phyloP scores from a whole-genome alignment of 2,113 vertebrate species.

The Syngnathus typhle region DNA sequence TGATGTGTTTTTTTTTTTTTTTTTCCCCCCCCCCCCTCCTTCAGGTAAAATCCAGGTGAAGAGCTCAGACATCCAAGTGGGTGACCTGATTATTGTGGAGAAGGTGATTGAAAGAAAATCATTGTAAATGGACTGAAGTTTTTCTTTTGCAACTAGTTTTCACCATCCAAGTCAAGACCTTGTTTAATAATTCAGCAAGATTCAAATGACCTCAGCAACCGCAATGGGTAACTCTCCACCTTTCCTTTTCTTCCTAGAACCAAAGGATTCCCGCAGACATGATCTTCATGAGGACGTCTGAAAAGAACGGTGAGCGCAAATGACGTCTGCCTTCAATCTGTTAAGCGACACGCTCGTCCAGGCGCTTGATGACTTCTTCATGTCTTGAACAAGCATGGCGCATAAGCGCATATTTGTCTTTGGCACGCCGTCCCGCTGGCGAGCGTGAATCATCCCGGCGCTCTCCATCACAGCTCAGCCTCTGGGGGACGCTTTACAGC shows the following conservation, averaged over 20 bases:
- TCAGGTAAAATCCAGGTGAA: conserved; percentile 94
- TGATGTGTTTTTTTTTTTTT: no score
- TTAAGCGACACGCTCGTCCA: conserved; percentile 3
- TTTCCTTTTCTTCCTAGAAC: conserved; percentile 53
- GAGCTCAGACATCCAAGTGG: conserved; percentile 98
- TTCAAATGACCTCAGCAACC: conserved; percentile 30
- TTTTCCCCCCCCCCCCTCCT: no score
- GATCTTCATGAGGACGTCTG: conserved; percentile 72
- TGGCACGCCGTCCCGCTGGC: conserved; percentile 17
- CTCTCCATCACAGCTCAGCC: conserved; percentile 52
- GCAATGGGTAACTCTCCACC: conserved; percentile 9
- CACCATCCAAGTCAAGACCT: conserved; percentile 27
- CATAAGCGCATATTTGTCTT: conserved; percentile 2
- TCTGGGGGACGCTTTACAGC: conserved; percentile 42
- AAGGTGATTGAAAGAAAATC: conserved; percentile 75
- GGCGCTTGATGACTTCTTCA: conserved; percentile 46
- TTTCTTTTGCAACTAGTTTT: background rate
- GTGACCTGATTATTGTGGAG: conserved; percentile 96
- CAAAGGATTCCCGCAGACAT: conserved; percentile 76
- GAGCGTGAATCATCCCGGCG: conserved; percentile 45
- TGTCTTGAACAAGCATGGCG: conserved; percentile 17
- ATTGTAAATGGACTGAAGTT: background rate
- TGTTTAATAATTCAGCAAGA: conserved; percentile 64
- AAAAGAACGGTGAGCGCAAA: conserved; percentile 68
- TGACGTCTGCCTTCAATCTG: conserved; percentile 50